These are phyloP conservation scores for Odontothrips loti DNA, from an alignment of 2,888 invertebrate genomes.

Conservation along the genomic window DNA sequence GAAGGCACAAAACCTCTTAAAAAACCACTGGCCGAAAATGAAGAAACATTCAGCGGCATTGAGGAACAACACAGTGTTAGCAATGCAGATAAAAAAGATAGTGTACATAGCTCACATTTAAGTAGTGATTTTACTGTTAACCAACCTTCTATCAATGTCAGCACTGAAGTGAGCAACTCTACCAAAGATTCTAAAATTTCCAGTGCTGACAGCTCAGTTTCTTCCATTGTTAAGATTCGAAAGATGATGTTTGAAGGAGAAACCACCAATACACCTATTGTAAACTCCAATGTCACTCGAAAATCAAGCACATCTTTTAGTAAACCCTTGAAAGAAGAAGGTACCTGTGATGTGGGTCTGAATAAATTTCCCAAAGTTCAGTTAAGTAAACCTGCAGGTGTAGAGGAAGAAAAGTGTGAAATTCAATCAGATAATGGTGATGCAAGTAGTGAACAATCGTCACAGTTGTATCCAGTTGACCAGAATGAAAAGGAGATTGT, in stretches of 20 bases:
- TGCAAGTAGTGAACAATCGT: conserved; percentile 30
- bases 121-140: conserved; percentile 29
- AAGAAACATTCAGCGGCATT: conserved; percentile 32
- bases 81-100: conserved; percentile 36
- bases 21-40: not conserved
- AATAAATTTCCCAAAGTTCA: conserved; percentile 10
- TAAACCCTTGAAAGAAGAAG: not conserved
- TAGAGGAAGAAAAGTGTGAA: conserved; percentile 27
- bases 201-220: conserved; percentile 36
- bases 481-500: conserved; percentile 35
- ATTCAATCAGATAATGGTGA: conserved; percentile 30
- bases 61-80: conserved; percentile 33
- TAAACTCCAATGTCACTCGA: conserved; percentile 17
- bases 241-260: conserved; percentile 47
- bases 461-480: conserved; percentile 33
- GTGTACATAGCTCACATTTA: conserved; percentile 32
- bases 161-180: conserved; percentile 27
- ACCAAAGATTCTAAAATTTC: conserved; percentile 36
- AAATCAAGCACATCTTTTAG: conserved; percentile 25
- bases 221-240: conserved; percentile 47
- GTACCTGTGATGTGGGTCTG: too few species aligned
- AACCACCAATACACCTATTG: conserved; percentile 20
- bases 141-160: not conserved
- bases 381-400: conserved; percentile 22
- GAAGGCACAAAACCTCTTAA: not conserved